Evolutionary conservation across 2,888 invertebrate genomes (phyloP), one percentile per base, ranked within the genome.

Genomic region (Drosophila putrida): DNA sequence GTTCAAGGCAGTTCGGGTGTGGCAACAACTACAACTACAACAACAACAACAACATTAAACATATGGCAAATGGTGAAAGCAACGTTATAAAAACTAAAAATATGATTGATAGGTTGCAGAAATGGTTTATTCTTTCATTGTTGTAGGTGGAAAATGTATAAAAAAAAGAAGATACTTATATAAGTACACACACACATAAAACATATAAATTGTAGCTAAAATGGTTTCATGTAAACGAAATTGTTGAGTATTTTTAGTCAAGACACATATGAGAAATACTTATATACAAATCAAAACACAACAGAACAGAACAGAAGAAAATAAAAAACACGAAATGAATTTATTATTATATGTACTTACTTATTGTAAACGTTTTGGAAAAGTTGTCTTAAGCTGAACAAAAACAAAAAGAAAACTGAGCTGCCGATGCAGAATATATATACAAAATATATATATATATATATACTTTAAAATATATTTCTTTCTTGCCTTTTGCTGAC

Each of bases 241-340:
- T 92, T 92, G 92, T 92, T 92, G 90, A 91, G 85, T 92, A 92
- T 92, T 92, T 92, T 91, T 91, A 90, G 86, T 89, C 76, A 36
- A 64, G 50, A 50, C 49, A 67, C 59, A 58, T 43, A 61, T 57
- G 27, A 62, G 33, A 41, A 35, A 36, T 28, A 59, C 35, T 39
- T 49, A 66, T 36, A 51, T 15, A 78, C 47, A 70, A 49, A 49
- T 33, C 28, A 11, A 28, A 28, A 41, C n/a, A n/a, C n/a, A n/a
- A n/a, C n/a, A n/a, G n/a, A n/a, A n/a, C n/a, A n/a, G 35, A 15
- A 39, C 10, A 11, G 0, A 62, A 9, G 10, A 53, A 20, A 41
- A 53, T 41, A 49, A 46, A 10, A 47, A 55, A 36, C 38, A 58
- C 44, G 28, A 5, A 54, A 65, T 74, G 75, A 76, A 75, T 75